Percentiles rank a stretch among this genome's conserved stretches.
phyloP scores from a whole-genome alignment of 1,140 invertebrate genomes.

The Drosophila mauritiana region DNA sequence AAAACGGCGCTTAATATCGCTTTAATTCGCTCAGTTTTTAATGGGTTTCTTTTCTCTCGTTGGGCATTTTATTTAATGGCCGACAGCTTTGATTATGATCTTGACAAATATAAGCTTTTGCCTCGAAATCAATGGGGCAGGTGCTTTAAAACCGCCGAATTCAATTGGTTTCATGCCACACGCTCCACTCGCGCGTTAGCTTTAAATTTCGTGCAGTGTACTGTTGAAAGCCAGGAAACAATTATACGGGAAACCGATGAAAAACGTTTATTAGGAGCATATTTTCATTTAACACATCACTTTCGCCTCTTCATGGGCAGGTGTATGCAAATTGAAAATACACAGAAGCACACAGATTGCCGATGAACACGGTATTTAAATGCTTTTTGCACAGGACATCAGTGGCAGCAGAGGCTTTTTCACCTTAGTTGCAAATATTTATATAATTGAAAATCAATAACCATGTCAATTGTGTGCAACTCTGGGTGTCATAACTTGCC shows the following conservation, averaged over 20 bases:
- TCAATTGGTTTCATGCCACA: background rate
- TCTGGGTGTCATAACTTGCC: background rate
- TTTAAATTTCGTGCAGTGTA: background rate
- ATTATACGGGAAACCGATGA: background rate
- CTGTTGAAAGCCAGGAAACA: background rate
- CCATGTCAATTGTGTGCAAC: background rate
- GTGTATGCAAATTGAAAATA: conserved; percentile 23
- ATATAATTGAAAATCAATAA: conserved; percentile 48
- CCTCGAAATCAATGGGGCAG: background rate
- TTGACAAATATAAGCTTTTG: conserved; percentile 16
- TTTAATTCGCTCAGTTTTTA: conserved; percentile 7
- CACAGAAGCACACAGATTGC: background rate
- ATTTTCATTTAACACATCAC: conserved; percentile 24
- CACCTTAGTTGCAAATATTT: conserved; percentile 1
- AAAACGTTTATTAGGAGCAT: conserved; percentile 2
- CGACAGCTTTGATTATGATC: conserved; percentile 13
- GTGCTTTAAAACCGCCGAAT: background rate
- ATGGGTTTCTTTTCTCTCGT: background rate
- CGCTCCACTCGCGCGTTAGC: too few species aligned
- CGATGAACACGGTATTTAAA: conserved; percentile 17
- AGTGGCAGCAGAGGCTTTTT: background rate
- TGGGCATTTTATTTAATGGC: background rate
- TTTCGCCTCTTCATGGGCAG: background rate
- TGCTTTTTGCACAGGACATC: background rate
- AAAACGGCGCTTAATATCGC: conserved; percentile 14